These are phyloP conservation scores for Parelbella ahira DNA, from an alignment of 2,888 invertebrate species.

Conservation along the genomic window DNA sequence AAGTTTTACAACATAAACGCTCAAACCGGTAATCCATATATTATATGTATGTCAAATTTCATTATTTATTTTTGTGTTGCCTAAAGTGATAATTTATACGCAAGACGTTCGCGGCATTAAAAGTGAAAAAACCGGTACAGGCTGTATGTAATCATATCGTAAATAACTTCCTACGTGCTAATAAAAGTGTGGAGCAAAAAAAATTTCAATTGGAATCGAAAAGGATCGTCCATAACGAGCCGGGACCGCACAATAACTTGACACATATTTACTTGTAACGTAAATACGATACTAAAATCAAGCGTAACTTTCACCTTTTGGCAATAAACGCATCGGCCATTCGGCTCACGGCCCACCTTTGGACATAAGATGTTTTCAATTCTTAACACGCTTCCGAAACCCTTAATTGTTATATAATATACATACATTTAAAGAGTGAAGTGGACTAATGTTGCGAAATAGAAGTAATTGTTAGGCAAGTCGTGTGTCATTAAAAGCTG, in stretches of 20 bases:
- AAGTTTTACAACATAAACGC: too few relatives aligned
- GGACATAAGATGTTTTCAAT: slow-evolving; percentile 43
- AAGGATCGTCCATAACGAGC: neutral
- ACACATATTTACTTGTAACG: slow-evolving; percentile 1
- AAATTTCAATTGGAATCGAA: slow-evolving; percentile 5
- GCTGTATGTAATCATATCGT: slow-evolving; percentile 9
- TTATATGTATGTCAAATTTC: too few relatives aligned
- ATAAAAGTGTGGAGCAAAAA: slow-evolving; percentile 10
- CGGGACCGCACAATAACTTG: slow-evolving; percentile 8
- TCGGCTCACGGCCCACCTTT: slow-evolving; percentile 46
- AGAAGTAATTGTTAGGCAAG: too few relatives aligned
- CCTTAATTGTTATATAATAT: slow-evolving; percentile 26
- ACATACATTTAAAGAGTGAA: too few relatives aligned
- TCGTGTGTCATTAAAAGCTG: too few relatives aligned
- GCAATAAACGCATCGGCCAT: slow-evolving; percentile 38
- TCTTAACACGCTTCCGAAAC: slow-evolving; percentile 42
- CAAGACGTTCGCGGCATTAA: neutral
- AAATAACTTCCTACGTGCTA: slow-evolving; percentile 21
- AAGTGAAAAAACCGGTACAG: slow-evolving; percentile 1
- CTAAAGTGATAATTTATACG: too few relatives aligned
- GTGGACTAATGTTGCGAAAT: too few relatives aligned
- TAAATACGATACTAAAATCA: slow-evolving; percentile 30
- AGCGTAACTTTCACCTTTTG: slow-evolving; percentile 55
- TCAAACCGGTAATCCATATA: too few relatives aligned
- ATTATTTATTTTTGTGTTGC: too few relatives aligned